Evolutionary conservation across 2,797 vertebrate genomes (phyloP), one percentile per base, ranked within the genome.

Genomic region (Iguana delicatissima): DNA sequence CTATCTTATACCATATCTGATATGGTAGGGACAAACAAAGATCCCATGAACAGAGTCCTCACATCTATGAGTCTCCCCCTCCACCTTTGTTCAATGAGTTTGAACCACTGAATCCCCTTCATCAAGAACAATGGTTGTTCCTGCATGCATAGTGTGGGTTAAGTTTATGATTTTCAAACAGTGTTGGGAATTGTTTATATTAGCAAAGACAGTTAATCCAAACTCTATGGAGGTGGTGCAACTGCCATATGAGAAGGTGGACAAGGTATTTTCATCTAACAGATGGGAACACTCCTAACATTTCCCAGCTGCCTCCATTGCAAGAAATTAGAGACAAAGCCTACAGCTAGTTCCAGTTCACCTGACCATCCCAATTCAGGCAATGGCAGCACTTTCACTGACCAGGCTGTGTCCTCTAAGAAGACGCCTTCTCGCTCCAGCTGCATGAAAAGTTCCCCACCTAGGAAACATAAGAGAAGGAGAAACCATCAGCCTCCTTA

Each of bases 371-470:
- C 81, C 81, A 42, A 24, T 57, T 83, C 57, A 77, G 50, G 8
- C 42, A n/a, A 77, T 24, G 50, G 20, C 22, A 67, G 18, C 5
- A 29, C 55, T 87, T 76, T 57, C 46, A 95, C 97, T 95, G 95
- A 99, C 98, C 98, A 98, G 90, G 98, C 98, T 0, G 98, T 98
- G 96, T 99, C 98, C 96, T 99, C 98, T 97, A 99, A 96, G 95
- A 99, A 99, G 96, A 99, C 99, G 84, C 98, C 98, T 89, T 99
- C 99, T 81, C 98, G 98, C 94, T 99, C 99, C 92, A 99, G 96
- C 95, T 99, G 98, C 95, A 98, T 98, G 96, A 99, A 99, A 92
- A 99, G 97, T 91, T 99, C 98, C 5, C 99, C 98, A 84, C 98
- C 98, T 99, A 59, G 94, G 3, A 84, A 4, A 85, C 80, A 80